These are phyloP conservation scores for Lophius americanus DNA, from an alignment of 2,797 vertebrate species.

Conservation along the genomic window DNA sequence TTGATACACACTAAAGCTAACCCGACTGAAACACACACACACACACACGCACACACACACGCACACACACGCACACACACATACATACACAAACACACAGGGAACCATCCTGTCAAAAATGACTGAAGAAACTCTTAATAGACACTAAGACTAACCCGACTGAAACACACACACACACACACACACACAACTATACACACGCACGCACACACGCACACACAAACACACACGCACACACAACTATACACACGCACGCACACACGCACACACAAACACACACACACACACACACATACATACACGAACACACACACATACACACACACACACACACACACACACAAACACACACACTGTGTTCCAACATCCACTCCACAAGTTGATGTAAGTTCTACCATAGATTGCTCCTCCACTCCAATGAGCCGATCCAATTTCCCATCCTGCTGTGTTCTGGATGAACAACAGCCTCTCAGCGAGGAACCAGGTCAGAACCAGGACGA, in stretches of 20 bases:
- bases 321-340: constrained; percentile 10
- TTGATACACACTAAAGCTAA: constrained; percentile 26
- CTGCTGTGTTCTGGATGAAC: constrained; percentile 63
- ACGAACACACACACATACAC: constrained; percentile 5
- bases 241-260: background rate
- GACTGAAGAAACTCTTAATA: too few species aligned
- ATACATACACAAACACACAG: too few species aligned
- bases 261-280: constrained; percentile 6
- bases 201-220: constrained; percentile 7
- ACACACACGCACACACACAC: constrained; percentile 10
- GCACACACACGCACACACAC: background rate
- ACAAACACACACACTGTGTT: constrained; percentile 36
- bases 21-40: constrained; percentile 8
- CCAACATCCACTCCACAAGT: constrained; percentile 43
- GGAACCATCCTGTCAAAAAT: too few species aligned
- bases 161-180: too few species aligned
- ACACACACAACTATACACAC: too few species aligned
- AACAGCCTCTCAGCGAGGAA: constrained; percentile 50
- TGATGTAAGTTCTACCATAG: background rate
- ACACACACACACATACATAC: constrained; percentile 4
- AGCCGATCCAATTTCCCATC: constrained; percentile 58
- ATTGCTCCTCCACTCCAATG: constrained; percentile 42
- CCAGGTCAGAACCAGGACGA: background rate
- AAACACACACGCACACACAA: constrained; percentile 4
- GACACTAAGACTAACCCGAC: too few species aligned